Evolutionary conservation across 2,888 invertebrate genomes (phyloP), one percentile per base, ranked within the genome.

Genomic region (Hirtodrosophila confusa): DNA sequence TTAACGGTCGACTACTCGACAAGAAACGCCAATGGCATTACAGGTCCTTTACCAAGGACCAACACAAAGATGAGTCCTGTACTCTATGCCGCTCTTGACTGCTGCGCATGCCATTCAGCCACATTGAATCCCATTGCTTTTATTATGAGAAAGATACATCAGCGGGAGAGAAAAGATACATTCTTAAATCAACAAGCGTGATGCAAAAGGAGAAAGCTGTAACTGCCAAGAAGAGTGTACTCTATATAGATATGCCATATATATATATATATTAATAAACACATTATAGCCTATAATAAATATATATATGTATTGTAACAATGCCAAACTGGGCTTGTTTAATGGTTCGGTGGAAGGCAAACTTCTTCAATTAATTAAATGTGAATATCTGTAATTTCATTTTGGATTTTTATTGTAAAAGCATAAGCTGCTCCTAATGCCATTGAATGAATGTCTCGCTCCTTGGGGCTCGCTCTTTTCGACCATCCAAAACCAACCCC

Each of bases 1-100:
- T 71, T 47, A 78, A 75, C 73, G 68, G 53, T 75, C 79, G 83
- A 88, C 82, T 88, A 74, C 69, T 73, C 66, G 62, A 41, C 51
- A 51, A 33, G 69, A 50, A 76, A 64, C 50, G 69, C 72, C 83
- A 87, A 83, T 78, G 33, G 77, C 56, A 76, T 72, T 76, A 77
- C 70, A 72, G 67, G 73, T 76, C 72, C 86, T 69, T 83, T 43
- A 54, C 55, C 71, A 57, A 67, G 31, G 45, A 64, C 57, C 51
- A 51, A 58, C 43, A 35, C 51, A 33, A 44, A n/a, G 50, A 23
- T 44, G 31, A 24, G 3, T 24, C 51, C 51, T 57, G 31, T 27
- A 7, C 49, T 35, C 36, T 6, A 57, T 56, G 31, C 10, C 56
- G 39, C 63, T 64, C 63, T 66, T 49, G 6, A 11, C 27, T 57